Evolutionary conservation across 1,140 invertebrate species (phyloP).

Genomic region (Diorhabda sublineata): DNA sequence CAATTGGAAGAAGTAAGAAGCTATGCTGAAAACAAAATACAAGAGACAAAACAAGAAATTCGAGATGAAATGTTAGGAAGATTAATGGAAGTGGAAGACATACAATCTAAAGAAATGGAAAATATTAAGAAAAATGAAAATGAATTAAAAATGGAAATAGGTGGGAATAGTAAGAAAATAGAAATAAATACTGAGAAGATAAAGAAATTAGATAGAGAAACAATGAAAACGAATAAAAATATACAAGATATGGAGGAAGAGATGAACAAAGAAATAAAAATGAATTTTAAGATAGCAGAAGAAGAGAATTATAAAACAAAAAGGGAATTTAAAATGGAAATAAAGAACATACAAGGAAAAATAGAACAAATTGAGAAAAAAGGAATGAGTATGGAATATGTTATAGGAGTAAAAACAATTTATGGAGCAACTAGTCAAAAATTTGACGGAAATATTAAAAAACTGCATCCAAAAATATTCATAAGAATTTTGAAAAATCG

Average conservation of each 20-base stretch:
- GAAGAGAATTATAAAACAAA: neutral
- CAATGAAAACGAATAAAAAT: constrained; percentile 1
- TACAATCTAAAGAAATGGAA: neutral
- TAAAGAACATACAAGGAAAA: neutral
- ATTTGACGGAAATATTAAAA: neutral
- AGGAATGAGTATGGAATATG: neutral
- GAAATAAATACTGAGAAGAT: constrained; percentile 1
- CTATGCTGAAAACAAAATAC: too few species aligned
- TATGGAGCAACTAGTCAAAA: neutral
- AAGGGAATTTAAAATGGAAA: neutral
- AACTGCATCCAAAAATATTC: neutral
- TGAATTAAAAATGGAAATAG: constrained; percentile 2
- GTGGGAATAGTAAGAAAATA: neutral
- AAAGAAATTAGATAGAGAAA: neutral
- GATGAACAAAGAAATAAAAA: neutral
- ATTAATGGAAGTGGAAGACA: too few species aligned
- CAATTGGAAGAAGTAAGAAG: too few species aligned
- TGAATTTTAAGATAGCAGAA: neutral
- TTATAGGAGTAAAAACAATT: neutral
- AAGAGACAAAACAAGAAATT: too few species aligned
- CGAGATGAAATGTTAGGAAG: too few species aligned
- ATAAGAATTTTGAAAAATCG: neutral
- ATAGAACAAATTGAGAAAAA: neutral
- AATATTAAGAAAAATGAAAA: neutral
- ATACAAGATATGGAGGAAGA: neutral